Conservation (phyloP, 2,797 vertebrate species). For the Toxotes lorentzi region DNA sequence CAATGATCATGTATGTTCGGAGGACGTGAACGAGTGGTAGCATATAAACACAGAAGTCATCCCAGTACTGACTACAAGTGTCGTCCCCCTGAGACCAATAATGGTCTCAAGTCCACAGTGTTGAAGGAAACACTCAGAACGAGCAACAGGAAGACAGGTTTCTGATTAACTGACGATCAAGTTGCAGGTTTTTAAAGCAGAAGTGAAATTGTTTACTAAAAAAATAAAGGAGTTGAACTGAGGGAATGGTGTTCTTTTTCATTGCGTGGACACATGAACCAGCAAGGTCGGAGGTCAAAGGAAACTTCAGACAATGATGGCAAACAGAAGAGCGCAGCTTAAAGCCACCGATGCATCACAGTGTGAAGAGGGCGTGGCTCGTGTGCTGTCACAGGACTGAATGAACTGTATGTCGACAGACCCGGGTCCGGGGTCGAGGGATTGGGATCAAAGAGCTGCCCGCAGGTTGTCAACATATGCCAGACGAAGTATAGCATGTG, state of each 20-base stretch:
- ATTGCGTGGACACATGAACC: background rate
- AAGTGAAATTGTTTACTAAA: background rate
- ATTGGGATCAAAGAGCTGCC: slow-evolving; percentile 59
- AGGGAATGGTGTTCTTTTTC: background rate
- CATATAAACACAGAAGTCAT: too few species aligned
- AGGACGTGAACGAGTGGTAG: too few species aligned
- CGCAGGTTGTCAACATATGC: slow-evolving; percentile 68
- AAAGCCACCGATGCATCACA: slow-evolving; percentile 35
- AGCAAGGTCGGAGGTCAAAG: background rate
- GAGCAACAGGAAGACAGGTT: background rate
- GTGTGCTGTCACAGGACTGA: slow-evolving; percentile 25
- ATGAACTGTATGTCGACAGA: slow-evolving; percentile 38
- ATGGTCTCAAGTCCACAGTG: too few species aligned
- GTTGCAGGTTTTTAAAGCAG: background rate
- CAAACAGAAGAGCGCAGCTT: slow-evolving; percentile 25
- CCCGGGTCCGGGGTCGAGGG: slow-evolving; percentile 8
- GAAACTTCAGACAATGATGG: slow-evolving; percentile 15
- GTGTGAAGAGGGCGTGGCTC: slow-evolving; percentile 19
- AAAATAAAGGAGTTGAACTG: background rate
- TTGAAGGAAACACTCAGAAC: background rate
- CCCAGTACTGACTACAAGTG: too few species aligned
- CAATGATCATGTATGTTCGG: too few species aligned
- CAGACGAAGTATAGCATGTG: slow-evolving; percentile 68
- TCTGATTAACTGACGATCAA: background rate
- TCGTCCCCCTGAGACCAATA: too few species aligned